These are phyloP conservation scores for Erethizon dorsatum DNA, from an alignment of 2,797 vertebrate species.

Conservation along the genomic window DNA sequence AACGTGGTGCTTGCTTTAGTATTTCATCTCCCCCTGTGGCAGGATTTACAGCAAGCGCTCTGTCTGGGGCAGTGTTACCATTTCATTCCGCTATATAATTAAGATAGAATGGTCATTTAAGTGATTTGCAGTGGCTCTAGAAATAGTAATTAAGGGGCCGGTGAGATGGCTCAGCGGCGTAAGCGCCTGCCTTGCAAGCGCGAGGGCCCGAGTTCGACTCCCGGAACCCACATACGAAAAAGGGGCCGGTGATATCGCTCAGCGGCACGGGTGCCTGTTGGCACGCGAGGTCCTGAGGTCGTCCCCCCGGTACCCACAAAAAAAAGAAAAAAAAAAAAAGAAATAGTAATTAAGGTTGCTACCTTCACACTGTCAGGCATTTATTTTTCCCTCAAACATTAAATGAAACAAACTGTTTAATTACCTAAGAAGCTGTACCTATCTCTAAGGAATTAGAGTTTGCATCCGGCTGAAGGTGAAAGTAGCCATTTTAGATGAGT, in stretches of 20 bases:
- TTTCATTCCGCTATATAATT: constrained; percentile 70
- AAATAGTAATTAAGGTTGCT: constrained; percentile 72
- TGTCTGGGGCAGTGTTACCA: constrained; percentile 33
- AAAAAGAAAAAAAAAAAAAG: too few species aligned
- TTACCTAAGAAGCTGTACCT: constrained; percentile 44
- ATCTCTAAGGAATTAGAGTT: constrained; percentile 59
- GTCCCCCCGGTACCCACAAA: too few species aligned
- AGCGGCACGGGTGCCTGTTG: too few species aligned
- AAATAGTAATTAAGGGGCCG: constrained; percentile 72
- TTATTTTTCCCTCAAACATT: constrained; percentile 54
- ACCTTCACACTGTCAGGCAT: constrained; percentile 49
- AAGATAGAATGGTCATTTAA: constrained; percentile 67
- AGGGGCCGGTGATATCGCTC: too few species aligned
- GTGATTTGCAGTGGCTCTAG: constrained; percentile 63
- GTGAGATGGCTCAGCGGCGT: too few species aligned
- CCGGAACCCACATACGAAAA: too few species aligned
- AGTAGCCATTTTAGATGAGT: constrained; percentile 56
- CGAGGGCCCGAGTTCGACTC: too few species aligned
- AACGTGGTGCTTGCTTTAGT: neutral
- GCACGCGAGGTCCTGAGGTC: too few species aligned
- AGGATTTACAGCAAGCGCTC: constrained; percentile 63
- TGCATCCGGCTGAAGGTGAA: constrained; percentile 64
- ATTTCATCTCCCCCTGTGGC: neutral
- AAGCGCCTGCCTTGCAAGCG: too few species aligned
- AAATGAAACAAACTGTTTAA: constrained; percentile 76